Conservation (phyloP, 2,797 vertebrate species). For the Tenualosa ilisha region DNA sequence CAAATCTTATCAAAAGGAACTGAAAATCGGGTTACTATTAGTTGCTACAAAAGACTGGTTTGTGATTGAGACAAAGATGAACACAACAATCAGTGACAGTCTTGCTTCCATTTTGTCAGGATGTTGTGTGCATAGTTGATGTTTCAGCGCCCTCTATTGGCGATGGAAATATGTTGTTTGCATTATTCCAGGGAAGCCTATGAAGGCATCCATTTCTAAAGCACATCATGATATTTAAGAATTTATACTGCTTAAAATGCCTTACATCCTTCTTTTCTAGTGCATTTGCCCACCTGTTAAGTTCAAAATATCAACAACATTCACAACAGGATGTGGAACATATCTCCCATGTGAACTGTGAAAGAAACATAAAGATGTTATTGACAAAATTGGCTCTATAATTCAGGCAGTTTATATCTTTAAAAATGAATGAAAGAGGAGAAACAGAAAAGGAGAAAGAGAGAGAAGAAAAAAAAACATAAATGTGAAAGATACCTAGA, state of each 20-base stretch:
- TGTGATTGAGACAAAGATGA: constrained; percentile 21
- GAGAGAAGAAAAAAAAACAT: not conserved
- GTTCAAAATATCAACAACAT: constrained; percentile 10
- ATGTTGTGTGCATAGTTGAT: constrained; percentile 34
- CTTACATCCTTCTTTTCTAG: not conserved
- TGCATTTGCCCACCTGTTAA: constrained; percentile 9
- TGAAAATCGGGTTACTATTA: not conserved
- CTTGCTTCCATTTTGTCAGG: not conserved
- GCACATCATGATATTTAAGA: constrained; percentile 6
- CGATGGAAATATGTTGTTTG: not conserved
- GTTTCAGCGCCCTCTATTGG: constrained; percentile 48
- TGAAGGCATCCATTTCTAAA: not conserved
- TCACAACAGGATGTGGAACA: not conserved
- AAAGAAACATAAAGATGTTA: constrained; percentile 21
- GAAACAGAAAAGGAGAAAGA: not conserved
- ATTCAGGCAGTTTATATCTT: constrained; percentile 47
- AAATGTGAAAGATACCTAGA: not conserved
- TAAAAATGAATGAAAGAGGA: constrained; percentile 52
- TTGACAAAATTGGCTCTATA: constrained; percentile 31
- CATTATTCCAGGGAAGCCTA: not conserved
- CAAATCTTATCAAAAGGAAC: not conserved
- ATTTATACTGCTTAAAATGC: constrained; percentile 21
- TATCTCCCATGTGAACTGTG: not conserved
- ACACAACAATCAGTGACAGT: not conserved
- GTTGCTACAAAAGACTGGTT: not conserved